These are phyloP conservation scores for Caenorhabditis drosophilae DNA, from an alignment of 2,888 invertebrate genomes.

Conservation along the genomic window DNA sequence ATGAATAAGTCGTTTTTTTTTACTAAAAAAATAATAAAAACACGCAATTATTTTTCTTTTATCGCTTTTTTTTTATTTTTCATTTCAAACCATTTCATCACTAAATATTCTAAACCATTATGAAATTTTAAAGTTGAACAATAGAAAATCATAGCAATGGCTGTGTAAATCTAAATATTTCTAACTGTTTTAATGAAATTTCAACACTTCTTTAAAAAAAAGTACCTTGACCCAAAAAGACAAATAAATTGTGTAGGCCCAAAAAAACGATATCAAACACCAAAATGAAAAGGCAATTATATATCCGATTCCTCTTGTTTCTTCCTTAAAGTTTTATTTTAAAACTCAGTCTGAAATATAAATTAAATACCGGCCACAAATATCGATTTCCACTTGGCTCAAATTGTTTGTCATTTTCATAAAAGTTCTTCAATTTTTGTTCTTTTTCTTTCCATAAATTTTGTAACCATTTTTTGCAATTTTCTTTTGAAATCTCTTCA, in stretches of 20 bases:
- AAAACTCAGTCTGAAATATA: background rate
- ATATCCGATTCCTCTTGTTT: conserved; percentile 48
- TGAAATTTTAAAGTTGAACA: conserved; percentile 33
- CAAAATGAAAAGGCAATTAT: conserved; percentile 54
- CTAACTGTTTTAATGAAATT: background rate
- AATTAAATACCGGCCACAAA: conserved; percentile 44
- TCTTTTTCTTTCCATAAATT: conserved; percentile 71
- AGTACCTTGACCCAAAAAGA: conserved; percentile 34
- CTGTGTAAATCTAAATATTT: conserved; percentile 43
- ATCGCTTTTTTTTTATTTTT: too few species aligned
- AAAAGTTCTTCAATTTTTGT: conserved; percentile 55
- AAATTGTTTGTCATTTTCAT: conserved; percentile 20
- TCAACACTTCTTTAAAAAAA: background rate
- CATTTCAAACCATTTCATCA: conserved; percentile 62
- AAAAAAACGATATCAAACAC: conserved; percentile 50
- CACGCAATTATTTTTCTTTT: too few species aligned
- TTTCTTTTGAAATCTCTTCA: conserved; percentile 29
- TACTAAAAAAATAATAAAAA: too few species aligned
- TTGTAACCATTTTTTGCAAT: conserved; percentile 68
- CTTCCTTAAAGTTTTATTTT: conserved; percentile 29
- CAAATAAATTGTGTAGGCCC: conserved; percentile 42
- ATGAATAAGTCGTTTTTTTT: too few species aligned
- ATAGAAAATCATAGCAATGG: conserved; percentile 51
- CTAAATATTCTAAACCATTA: conserved; percentile 58
- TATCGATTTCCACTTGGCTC: conserved; percentile 40